phyloP scores from a whole-genome alignment of 30 jellyfish, hydroid and myxozoan genomes.

The Rhopilema esculentum region DNA sequence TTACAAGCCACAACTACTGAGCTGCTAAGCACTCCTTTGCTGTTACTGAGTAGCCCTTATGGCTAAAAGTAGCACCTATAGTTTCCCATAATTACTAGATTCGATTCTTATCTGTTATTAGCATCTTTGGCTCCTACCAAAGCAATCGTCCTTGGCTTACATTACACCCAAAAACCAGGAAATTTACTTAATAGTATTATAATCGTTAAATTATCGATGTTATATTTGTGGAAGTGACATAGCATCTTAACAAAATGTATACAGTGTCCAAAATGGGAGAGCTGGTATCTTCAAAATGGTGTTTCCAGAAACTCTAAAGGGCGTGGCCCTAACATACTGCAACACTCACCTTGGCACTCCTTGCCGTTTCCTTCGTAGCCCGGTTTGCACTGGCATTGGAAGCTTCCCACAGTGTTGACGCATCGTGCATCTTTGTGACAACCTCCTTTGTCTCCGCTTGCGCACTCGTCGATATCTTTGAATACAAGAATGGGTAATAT shows the following conservation, averaged over 20 bases:
- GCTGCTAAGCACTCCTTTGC: too few relatives aligned
- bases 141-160: neutral
- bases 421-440: slow-evolving; percentile 91
- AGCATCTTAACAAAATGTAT: too few relatives aligned
- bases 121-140: neutral
- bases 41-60: too few relatives aligned
- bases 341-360: slow-evolving; percentile 64
- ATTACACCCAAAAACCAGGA: neutral
- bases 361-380: slow-evolving; percentile 92
- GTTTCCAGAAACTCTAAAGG: neutral
- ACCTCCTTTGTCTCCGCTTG: slow-evolving; percentile 82
- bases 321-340: neutral
- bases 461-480: slow-evolving; percentile 88
- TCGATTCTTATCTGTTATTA: neutral
- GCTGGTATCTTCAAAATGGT: neutral
- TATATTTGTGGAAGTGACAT: too few relatives aligned
- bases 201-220: too few relatives aligned
- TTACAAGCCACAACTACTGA: too few relatives aligned
- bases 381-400: slow-evolving; percentile 81
- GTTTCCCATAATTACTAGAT: neutral
- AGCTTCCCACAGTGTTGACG: slow-evolving; percentile 85
- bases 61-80: neutral
- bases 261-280: too few relatives aligned
- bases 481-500: neutral
- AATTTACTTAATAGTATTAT: neutral